A percentile compares a stretch with the other conserved stretches of the same genome.
phyloP scores from a whole-genome alignment of 2,888 invertebrate species.

The Aleiodes leptofemur region DNA sequence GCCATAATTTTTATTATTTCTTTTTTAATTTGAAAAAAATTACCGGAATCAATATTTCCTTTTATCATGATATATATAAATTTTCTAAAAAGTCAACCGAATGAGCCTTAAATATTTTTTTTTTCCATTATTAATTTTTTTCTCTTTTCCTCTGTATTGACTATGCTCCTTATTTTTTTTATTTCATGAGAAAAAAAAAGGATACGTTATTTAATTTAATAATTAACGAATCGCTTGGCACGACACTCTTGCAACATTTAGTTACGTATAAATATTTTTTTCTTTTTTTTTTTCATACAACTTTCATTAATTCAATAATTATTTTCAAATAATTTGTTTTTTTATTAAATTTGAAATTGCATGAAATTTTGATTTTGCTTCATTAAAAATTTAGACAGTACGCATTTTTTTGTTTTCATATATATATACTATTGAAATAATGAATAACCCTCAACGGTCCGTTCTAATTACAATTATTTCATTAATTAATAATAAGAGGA shows the following conservation, averaged over 20 bases:
- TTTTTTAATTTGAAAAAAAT: constrained; percentile 41
- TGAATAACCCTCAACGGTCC: constrained; percentile 34
- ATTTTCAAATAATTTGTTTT: constrained; percentile 51
- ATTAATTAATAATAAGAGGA: not conserved
- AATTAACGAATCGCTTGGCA: constrained; percentile 59
- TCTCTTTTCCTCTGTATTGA: constrained; percentile 51
- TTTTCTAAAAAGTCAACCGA: constrained; percentile 45
- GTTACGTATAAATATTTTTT: constrained; percentile 65
- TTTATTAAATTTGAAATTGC: constrained; percentile 45
- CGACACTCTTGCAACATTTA: constrained; percentile 61
- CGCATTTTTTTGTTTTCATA: not conserved
- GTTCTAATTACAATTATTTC: constrained; percentile 29
- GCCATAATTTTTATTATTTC: constrained; percentile 68
- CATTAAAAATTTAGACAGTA: not conserved
- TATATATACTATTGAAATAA: not conserved
- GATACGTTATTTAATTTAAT: constrained; percentile 50
- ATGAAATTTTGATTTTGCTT: constrained; percentile 49
- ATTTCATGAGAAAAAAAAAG: constrained; percentile 46
- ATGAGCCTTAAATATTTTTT: constrained; percentile 54
- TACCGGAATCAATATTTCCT: constrained; percentile 6
- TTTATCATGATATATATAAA: constrained; percentile 28
- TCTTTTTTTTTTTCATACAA: constrained; percentile 49
- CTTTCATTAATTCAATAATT: constrained; percentile 53
- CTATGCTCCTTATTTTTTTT: constrained; percentile 47
- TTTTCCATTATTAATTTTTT: not conserved